These are phyloP conservation scores for Jacana jacana DNA, from an alignment of 2,113 vertebrate species.

Conservation along the genomic window DNA sequence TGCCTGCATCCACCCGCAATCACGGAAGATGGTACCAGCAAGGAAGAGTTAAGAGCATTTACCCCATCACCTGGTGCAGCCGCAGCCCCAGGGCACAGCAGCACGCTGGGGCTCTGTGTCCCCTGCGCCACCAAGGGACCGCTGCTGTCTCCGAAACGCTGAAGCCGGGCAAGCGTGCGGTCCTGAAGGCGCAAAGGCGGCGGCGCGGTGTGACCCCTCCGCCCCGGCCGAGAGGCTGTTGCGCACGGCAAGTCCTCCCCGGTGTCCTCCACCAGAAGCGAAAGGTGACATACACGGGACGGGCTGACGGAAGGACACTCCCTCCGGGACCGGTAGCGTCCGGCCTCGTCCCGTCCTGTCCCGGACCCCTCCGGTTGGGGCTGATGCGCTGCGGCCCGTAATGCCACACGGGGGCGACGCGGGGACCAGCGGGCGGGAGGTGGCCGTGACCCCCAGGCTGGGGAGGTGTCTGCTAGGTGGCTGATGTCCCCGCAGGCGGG, in stretches of 20 bases:
- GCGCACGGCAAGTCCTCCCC: neutral
- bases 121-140: neutral
- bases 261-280: rapidly evolving
- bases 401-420: neutral
- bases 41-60: rapidly evolving
- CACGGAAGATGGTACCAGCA: neutral
- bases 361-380: rapidly evolving
- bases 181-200: rapidly evolving
- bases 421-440: neutral
- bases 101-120: rapidly evolving
- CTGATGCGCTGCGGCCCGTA: neutral
- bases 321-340: rapidly evolving
- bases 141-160: neutral
- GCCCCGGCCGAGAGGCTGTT: neutral
- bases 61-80: rapidly evolving
- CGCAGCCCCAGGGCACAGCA: neutral
- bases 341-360: neutral
- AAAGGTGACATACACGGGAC: rapidly evolving
- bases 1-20: neutral
- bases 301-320: neutral
- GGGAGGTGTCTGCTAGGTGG: no score
- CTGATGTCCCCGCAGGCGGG: no score
- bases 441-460: neutral
- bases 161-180: rapidly evolving
- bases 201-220: rapidly evolving